phyloP scores from a whole-genome alignment of 2,888 invertebrate genomes.

The Hydriomena furcata region DNA sequence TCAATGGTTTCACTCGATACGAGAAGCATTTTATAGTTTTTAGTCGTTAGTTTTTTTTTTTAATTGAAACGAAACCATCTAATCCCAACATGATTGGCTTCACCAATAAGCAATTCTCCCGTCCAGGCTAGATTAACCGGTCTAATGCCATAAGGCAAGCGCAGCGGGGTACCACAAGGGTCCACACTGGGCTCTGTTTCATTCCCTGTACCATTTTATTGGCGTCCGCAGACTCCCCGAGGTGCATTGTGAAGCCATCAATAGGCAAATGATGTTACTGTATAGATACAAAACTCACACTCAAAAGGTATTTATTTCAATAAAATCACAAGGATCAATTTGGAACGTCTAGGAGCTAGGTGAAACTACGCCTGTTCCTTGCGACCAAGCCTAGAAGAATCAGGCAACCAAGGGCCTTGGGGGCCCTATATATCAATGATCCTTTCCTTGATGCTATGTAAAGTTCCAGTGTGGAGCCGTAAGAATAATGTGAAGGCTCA shows the following conservation, averaged over 20 bases:
- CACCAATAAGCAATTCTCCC: conserved; percentile 25
- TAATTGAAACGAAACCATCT: conserved; percentile 10
- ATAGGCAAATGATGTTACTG: not conserved
- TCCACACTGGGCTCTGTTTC: conserved; percentile 21
- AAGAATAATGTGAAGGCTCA: no score
- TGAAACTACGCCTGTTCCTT: no score
- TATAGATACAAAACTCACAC: conserved; percentile 14
- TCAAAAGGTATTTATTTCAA: no score
- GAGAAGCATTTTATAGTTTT: no score
- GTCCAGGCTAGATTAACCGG: conserved; percentile 32
- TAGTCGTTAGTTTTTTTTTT: conserved; percentile 8
- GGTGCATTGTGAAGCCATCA: conserved; percentile 29
- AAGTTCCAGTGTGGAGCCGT: no score
- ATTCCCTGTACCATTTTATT: conserved; percentile 42
- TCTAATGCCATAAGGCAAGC: conserved; percentile 28
- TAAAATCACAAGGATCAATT: no score
- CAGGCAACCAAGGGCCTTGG: no score
- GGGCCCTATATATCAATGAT: no score
- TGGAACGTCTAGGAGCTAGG: no score
- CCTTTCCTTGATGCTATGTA: no score
- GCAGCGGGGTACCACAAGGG: conserved; percentile 27
- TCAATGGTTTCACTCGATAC: no score
- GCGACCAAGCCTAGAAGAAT: no score
- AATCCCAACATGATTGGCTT: conserved; percentile 28
- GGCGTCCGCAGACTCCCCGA: conserved; percentile 37